Evolutionary conservation across 2,888 invertebrate species (phyloP), one percentile per base, ranked within the genome.

Genomic region (Anoplius nigerrimus): DNA sequence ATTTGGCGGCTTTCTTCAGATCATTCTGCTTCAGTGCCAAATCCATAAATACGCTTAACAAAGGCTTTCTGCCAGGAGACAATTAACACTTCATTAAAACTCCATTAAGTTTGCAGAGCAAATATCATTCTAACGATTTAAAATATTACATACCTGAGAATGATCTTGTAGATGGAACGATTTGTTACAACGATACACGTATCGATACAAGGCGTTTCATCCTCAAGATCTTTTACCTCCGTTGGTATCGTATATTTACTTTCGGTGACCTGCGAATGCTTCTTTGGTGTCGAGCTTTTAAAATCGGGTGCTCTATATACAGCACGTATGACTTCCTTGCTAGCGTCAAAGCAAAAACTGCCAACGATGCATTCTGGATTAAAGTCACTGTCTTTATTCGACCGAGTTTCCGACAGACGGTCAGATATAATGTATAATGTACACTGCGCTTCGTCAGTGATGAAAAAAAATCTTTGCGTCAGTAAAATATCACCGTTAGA

Each of bases 381-480:
- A 78, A 92, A 91, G 72, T 91, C 91, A 45, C 88, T 83, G 76
- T 91, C 90, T 55, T 90, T 90, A 76, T 91, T 90, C 59, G 90
- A 84, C 68, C 90, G 86, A 79, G 90, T 89, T 86, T 91, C 92
- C 18, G 92, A 91, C 61, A 92, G 86, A 72, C 90, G 90, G 70
- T 91, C 90, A 75, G 92, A 93, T 67, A 93, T 86, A 57, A 93
- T 84, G 16, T 89, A 89, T 58, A 92, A 80, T 16, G 88, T 85
- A 77, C 90, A 89, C 59, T 89, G 87, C 61, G 89, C 89, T 43
- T 86, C 82, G 82, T 92, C 91, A 54, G 92, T 90, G 54, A 92
- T 90, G 83, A 93, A 94, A 80, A 94, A 91, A 72, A 95, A 90
- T 80, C 92, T 91, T 83, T 93, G 93, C 27, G 94, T 93, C 59